Evolutionary conservation across 1,140 invertebrate genomes (phyloP), one percentile per base, ranked within the genome.

Genomic region (Chrysomallon squamiferum): DNA sequence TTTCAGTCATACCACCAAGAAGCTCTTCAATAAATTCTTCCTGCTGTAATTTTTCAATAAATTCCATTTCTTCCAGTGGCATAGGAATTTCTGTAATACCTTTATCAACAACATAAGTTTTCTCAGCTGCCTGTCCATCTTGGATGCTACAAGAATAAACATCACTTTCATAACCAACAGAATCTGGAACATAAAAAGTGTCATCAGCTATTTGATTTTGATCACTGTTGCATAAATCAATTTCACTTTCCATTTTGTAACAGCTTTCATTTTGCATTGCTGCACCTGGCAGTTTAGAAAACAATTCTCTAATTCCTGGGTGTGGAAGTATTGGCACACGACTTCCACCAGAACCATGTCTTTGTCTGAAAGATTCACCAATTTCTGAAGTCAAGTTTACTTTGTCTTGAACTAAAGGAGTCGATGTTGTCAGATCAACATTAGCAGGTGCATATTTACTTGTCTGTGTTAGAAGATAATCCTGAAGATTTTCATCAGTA

Each of bases 361-460:
- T 38, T 5, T 38, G 35, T 38, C 35, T 67, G 41, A 62, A 45
- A 15, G 69, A 71, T 22, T 71, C 69, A 6, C 41, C 27, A 11
- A 30, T 32, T 5, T 59, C 45, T 20, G n/a, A 45, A 52, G 43
- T 33, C 33, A 38, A 33, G 22, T 59, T 66, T 9, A 59, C 43
- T 43, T 60, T 59, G n/a, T 50, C 54, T 13, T 41, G 47, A 3
- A 65, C 45, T 52, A 72, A 41, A 29, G 73, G 73, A 15, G 73
- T 73, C n/a, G 73, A 75, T 3, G 68, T 71, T 9, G 69, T 41
- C 11, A 56, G 69, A 65, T 38, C 49, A 22, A 56, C 68, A 57
- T 33, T 30, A 43, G 27, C 25, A 2, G 18, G 18, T 2, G 20
- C 13, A 3, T 27, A 30, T 38, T 38, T 38, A 38, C 35, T 15